Conservation (phyloP, 1,140 invertebrate species). For the Heliconius hermathena region DNA sequence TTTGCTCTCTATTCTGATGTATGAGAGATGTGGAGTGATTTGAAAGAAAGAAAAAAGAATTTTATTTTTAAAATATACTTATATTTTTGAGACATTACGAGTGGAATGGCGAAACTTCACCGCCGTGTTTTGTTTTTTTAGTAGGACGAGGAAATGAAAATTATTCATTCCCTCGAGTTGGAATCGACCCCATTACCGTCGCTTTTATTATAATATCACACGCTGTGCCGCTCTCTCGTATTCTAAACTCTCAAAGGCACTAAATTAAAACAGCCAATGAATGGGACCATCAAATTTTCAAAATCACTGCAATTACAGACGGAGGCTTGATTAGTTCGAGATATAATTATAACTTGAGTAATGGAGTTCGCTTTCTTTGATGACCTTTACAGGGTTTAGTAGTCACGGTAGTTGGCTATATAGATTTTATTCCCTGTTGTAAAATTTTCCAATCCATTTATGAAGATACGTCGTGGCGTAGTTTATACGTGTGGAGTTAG, state of each 20-base stretch:
- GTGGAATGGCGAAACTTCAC: too few relatives aligned
- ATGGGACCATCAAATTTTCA: neutral
- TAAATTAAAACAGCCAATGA: slow-evolving; percentile 7
- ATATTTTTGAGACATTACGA: too few relatives aligned
- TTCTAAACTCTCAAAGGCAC: neutral
- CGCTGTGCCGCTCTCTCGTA: neutral
- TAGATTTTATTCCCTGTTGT: slow-evolving; percentile 3
- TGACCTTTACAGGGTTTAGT: neutral
- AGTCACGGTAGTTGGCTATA: neutral
- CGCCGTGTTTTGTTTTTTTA: too few relatives aligned
- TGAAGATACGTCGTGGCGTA: neutral
- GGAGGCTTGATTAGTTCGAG: slow-evolving; percentile 6
- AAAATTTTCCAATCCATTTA: neutral
- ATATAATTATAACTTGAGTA: slow-evolving; percentile 1
- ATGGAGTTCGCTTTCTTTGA: neutral
- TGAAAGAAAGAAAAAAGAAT: too few relatives aligned
- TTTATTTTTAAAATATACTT: too few relatives aligned
- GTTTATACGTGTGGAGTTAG: too few relatives aligned
- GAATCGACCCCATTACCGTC: too few relatives aligned
- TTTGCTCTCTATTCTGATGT: too few relatives aligned
- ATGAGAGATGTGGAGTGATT: too few relatives aligned
- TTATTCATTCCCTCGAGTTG: too few relatives aligned
- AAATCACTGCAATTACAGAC: neutral
- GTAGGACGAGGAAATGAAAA: too few relatives aligned
- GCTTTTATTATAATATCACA: too few relatives aligned